Conservation (phyloP, 2,113 vertebrate species). For the Chaetodon trifascialis region DNA sequence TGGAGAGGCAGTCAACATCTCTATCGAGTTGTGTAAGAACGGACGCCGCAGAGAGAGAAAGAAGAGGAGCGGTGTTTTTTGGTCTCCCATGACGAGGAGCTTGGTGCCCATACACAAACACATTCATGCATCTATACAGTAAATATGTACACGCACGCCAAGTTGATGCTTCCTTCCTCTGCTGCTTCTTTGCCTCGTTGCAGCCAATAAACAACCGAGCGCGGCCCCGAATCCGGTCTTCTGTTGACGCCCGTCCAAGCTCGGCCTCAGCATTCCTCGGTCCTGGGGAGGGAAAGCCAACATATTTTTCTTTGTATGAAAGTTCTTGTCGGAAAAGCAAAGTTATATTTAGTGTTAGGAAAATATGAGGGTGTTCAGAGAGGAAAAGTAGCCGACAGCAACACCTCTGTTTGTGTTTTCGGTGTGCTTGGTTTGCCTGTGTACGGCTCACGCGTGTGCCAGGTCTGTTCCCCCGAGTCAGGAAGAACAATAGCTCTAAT, state of each 20-base stretch:
- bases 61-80: not conserved
- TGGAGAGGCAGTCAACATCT: conserved; percentile 52
- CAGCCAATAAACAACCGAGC: not conserved
- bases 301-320: conserved; percentile 54
- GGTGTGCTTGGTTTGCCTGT: not conserved
- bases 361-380: conserved; percentile 51
- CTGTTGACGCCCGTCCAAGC: conserved; percentile 14
- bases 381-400: conserved; percentile 36
- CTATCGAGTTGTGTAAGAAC: not conserved
- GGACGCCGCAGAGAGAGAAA: not conserved
- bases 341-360: conserved; percentile 65
- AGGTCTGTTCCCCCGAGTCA: conserved; percentile 1
- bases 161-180: not conserved
- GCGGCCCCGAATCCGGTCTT: conserved; percentile 18
- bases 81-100: conserved; percentile 33
- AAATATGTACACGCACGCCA: not conserved
- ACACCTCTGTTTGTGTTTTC: conserved; percentile 23
- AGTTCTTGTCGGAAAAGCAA: conserved; percentile 48
- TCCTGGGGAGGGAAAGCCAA: conserved; percentile 43
- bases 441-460: not conserved
- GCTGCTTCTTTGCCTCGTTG: not conserved
- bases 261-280: conserved; percentile 42
- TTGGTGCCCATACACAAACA: not conserved
- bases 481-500: conserved; percentile 14
- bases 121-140: not conserved